Base-by-base conservation (phyloP, 2,888 invertebrate species). In the Parthenolecanium corni region DNA sequence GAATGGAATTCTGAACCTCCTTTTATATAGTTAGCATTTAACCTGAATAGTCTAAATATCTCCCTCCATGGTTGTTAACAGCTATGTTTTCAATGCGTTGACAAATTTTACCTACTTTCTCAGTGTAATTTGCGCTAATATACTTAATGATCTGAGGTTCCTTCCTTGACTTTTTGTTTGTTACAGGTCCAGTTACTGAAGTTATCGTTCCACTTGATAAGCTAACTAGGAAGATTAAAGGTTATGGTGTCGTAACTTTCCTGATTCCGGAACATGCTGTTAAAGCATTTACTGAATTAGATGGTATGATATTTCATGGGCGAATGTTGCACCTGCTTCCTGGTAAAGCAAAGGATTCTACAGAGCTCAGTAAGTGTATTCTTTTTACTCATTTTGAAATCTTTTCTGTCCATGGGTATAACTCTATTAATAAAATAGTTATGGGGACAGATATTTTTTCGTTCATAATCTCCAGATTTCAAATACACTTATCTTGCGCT, bases 191-290 rank as follows among this genome's bases (percentile, higher is more conserved):
- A 0, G 69, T 96, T 40, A 80, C 88, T 0, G 95, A 96, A 74
- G 80, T 95, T 0, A 85, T 84, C 74, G 77, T 97, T 71, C 95
- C 97, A 0, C 81, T 97, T 62, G 96, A 97, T 73, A 78, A 79
- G 61, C 72, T 81, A 1, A 85, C 87, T 0, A 83, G 92, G 42
- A 85, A 71, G 67, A 66, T 69, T 1, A 71, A 95, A 75, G 95
- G 97, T 1, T 97, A 93, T 74, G 97, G 92, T 0, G 85, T 88
- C 0, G 80, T 97, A 0, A 91, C 93, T 0, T 98, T 83, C 72
- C 77, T 98, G 71, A 85, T 97, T 79, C 94, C 97, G 0, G 96
- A 97, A 72, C 87, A 97, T 74, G 98, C 98, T 0, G 83, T 89
- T 0, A 82, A 81, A 70, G 97, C 98, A 0, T 95, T 85, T 72